Conservation (phyloP, 1,140 invertebrate genomes). For the Megathymus violae region DNA sequence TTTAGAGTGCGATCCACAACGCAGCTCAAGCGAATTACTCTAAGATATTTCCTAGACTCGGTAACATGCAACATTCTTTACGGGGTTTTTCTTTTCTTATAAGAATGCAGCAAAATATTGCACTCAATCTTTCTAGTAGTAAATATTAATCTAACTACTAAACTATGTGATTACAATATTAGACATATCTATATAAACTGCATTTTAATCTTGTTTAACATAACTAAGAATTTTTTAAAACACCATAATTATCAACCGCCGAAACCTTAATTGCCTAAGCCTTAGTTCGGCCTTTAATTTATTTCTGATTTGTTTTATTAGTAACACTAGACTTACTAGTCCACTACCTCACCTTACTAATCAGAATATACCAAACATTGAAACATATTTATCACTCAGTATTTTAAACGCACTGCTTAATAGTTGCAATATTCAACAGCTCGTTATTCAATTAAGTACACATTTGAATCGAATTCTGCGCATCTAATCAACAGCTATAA, state of each 20-base stretch:
- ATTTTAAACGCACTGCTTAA: conserved; percentile 2
- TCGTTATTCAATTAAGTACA: conserved; percentile 10
- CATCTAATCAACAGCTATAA: conserved; percentile 20
- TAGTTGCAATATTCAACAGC: conserved; percentile 21
- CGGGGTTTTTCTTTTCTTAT: neutral
- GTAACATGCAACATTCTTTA: conserved; percentile 14
- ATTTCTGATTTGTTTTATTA: too few species aligned
- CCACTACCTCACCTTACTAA: too few species aligned
- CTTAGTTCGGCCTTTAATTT: too few species aligned
- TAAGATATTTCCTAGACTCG: conserved; percentile 17
- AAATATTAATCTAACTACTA: too few species aligned
- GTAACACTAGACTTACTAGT: too few species aligned
- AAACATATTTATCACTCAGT: neutral
- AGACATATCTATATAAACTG: too few species aligned
- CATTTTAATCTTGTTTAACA: too few species aligned
- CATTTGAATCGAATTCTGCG: conserved; percentile 19
- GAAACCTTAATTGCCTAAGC: too few species aligned
- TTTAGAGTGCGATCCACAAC: conserved; percentile 29
- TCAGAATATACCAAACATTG: too few species aligned
- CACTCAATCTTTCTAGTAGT: neutral
- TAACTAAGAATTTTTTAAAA: too few species aligned
- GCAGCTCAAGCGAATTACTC: conserved; percentile 26
- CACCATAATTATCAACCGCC: too few species aligned
- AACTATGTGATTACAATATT: too few species aligned
- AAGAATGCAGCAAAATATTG: neutral